Evolutionary conservation across 2,113 vertebrate species (phyloP).

Genomic region (Ploceus nigricollis): DNA sequence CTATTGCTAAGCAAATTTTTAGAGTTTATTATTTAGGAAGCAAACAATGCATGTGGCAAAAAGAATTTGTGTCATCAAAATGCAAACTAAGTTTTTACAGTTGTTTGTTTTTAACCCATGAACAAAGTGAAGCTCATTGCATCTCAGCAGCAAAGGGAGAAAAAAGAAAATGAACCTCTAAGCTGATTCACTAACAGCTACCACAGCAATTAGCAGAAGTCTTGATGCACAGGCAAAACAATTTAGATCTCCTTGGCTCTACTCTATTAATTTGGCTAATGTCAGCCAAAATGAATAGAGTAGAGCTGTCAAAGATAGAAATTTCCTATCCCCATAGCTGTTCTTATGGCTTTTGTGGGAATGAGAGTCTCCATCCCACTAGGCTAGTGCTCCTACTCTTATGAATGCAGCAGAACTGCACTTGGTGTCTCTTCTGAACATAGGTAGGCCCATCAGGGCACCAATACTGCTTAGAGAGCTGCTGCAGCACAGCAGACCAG

Average conservation of each 20-base stretch:
- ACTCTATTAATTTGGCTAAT: too few species aligned
- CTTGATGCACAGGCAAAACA: not conserved
- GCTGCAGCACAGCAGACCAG: not conserved
- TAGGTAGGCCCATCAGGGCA: not conserved
- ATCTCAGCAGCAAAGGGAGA: not conserved
- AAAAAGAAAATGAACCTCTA: not conserved
- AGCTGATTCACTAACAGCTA: not conserved
- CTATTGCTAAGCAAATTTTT: not conserved
- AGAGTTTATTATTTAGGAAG: not conserved
- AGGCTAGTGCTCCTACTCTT: not conserved
- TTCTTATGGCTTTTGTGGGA: not conserved
- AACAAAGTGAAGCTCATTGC: not conserved
- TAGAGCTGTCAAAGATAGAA: not conserved
- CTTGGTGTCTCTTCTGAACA: not conserved
- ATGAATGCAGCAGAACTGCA: not conserved
- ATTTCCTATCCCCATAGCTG: not conserved
- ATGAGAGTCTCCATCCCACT: not conserved
- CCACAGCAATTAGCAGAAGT: not conserved
- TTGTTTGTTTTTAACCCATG: not conserved
- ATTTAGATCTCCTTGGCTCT: not conserved
- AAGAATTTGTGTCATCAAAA: not conserved
- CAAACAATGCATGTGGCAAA: not conserved
- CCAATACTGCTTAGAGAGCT: not conserved
- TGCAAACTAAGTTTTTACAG: not conserved
- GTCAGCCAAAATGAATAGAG: not conserved